A percentile compares a stretch with the other conserved stretches of the same genome.
Evolutionary conservation across 1,140 invertebrate genomes (phyloP).

Genomic region (Apis laboriosa): DNA sequence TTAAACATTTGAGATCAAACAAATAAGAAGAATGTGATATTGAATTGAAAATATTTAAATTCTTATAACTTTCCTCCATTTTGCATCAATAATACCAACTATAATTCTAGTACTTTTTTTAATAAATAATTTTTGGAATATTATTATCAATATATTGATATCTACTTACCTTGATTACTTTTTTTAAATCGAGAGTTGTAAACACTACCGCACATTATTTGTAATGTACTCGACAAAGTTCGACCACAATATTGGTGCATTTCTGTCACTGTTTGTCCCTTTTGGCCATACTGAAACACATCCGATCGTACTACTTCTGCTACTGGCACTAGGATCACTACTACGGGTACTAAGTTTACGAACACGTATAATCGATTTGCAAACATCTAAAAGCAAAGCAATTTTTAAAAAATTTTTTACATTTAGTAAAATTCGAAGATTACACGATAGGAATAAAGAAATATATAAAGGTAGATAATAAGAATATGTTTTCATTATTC

Average conservation of each 20-base stretch:
- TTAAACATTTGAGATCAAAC: neutral
- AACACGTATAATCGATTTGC: slow-evolving; percentile 66
- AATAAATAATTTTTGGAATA: neutral
- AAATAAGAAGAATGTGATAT: neutral
- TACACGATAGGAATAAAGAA: neutral
- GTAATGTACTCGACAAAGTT: slow-evolving; percentile 73
- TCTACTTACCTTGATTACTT: slow-evolving; percentile 69
- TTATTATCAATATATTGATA: neutral
- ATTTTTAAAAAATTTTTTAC: neutral
- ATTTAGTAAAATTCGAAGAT: neutral
- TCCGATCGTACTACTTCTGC: slow-evolving; percentile 67
- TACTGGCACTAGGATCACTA: slow-evolving; percentile 62
- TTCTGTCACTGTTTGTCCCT: slow-evolving; percentile 53
- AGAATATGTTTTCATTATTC: neutral
- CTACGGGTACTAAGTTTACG: slow-evolving; percentile 65
- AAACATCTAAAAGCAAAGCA: slow-evolving; percentile 72
- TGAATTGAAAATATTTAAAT: neutral
- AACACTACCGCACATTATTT: slow-evolving; percentile 74
- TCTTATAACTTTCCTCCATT: neutral
- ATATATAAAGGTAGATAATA: neutral
- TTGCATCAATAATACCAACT: neutral
- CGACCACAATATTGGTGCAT: slow-evolving; percentile 76
- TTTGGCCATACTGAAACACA: slow-evolving; percentile 64
- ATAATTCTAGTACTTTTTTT: neutral
- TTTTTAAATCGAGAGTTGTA: slow-evolving; percentile 79